Conservation (phyloP, 2,113 vertebrate species). For the Arvicanthis niloticus region DNA sequence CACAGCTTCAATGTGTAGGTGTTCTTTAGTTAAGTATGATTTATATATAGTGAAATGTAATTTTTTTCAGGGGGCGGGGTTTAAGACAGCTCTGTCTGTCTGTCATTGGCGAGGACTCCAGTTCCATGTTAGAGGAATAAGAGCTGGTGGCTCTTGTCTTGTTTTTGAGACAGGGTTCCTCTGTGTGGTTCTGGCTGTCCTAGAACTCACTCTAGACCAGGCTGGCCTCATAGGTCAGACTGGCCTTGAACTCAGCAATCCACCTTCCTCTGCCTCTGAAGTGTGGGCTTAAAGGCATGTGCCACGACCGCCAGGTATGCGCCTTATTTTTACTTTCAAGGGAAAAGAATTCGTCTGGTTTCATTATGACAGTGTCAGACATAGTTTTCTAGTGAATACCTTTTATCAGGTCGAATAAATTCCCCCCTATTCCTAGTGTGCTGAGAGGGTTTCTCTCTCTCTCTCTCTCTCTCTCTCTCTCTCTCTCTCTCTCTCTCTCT, state of each 20-base stretch:
- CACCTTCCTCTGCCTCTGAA: not conserved
- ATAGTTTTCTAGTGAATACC: not conserved
- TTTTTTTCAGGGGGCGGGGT: not conserved
- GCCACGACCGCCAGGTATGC: not conserved
- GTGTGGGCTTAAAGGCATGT: not conserved
- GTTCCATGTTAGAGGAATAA: not conserved
- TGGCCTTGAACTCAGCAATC: not conserved
- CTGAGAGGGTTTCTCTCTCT: not conserved
- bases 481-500: not conserved
- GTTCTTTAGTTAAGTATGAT: not conserved
- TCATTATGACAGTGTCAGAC: not conserved
- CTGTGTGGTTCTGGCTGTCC: not conserved
- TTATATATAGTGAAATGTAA: not conserved
- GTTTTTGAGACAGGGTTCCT: not conserved
- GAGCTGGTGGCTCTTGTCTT: not conserved
- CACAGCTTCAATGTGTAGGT: not conserved
- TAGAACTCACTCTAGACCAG: not conserved
- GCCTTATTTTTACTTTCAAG: conserved; percentile 8
- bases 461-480: not conserved
- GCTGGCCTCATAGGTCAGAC: not conserved
- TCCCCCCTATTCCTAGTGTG: not conserved
- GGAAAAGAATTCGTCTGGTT: not conserved
- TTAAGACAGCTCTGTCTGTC: not conserved
- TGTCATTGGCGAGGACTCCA: not conserved
- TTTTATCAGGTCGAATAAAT: conserved; percentile 28